Base-by-base conservation (phyloP, 1,140 invertebrate species). In the Polyergus mexicanus region DNA sequence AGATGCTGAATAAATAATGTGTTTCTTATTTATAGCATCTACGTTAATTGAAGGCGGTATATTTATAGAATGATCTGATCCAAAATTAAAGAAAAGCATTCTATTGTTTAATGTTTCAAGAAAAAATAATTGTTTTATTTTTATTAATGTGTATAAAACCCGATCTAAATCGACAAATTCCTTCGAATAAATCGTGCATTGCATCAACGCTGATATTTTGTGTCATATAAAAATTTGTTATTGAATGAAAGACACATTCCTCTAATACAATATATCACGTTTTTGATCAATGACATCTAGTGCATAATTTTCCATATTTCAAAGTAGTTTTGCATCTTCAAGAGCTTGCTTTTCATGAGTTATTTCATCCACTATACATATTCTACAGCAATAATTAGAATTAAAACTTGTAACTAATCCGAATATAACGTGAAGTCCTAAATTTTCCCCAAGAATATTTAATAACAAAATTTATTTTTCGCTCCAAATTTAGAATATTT, bases 1-100 rank as follows among this genome's bases (percentile, higher is more conserved):
- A 54, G 4, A 1, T 74, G 47, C 71, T 22, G 71, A 74, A 58
- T 74, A 74, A 38, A 74, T 74, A 22, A 74, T 75, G 38, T 75
- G 22, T 41, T 44, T 63, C n/a, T 28, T 60, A 22, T 75, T 75
- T 41, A 58, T 11, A 60, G 54, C 35, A 28, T 75, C n/a, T 41
- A 35, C 3, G 16, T 72, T 54, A 56, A 51, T 72, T 22, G 35
- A 74, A 13, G 19, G 47, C 6, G 32, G 32, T 35, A 8, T 22
- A n/a, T 71, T 71, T 32, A 11, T 56, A 13, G n/a, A 56, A 56
- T 32, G 8, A 56, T 74, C 51, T 56, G 19, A 0, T 7, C 19
- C 51, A 19, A 38, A 74, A 74, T 56, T 51, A 56, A 56, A 74
- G 22, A 5, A 38, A 16, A 5, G 19, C 56, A 58, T 35, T 56